Conservation (phyloP, 1,140 invertebrate species). For the Drosophila nigromelanica region DNA sequence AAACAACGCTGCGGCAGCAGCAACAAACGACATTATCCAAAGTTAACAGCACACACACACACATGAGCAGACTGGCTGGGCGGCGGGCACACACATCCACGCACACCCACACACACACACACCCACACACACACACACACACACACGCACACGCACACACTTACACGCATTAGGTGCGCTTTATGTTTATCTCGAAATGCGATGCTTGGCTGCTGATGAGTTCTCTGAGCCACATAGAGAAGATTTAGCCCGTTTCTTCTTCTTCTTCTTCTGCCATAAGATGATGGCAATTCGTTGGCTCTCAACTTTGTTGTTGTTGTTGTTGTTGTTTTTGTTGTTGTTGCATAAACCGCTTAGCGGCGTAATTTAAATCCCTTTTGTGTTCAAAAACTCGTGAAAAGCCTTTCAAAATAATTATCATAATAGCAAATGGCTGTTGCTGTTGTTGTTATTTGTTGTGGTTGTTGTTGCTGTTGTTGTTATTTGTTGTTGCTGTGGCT, state of each 20-base stretch:
- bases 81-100: constrained; percentile 43
- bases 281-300: constrained; percentile 46
- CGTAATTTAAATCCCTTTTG: constrained; percentile 79
- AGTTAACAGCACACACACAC: constrained; percentile 67
- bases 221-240: constrained; percentile 38
- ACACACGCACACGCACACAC: constrained; percentile 17
- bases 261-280: constrained; percentile 10
- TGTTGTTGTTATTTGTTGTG: constrained; percentile 24
- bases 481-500: constrained; percentile 1
- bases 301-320: constrained; percentile 48
- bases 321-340: constrained; percentile 39
- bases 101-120: constrained; percentile 42
- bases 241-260: constrained; percentile 2
- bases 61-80: constrained; percentile 27
- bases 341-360: constrained; percentile 75
- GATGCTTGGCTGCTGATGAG: constrained; percentile 78
- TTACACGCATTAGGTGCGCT: constrained; percentile 66
- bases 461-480: neutral
- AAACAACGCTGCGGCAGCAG: constrained; percentile 26
- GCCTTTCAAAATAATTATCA: constrained; percentile 71
- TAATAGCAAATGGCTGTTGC: constrained; percentile 61
- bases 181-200: constrained; percentile 79
- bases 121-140: constrained; percentile 18
- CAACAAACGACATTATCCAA: constrained; percentile 80
- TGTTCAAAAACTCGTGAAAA: constrained; percentile 64